A percentile compares a stretch with the other conserved stretches of the same genome.
phyloP scores from a whole-genome alignment of 2,888 invertebrate species.

The Amphiduros pacificus region DNA sequence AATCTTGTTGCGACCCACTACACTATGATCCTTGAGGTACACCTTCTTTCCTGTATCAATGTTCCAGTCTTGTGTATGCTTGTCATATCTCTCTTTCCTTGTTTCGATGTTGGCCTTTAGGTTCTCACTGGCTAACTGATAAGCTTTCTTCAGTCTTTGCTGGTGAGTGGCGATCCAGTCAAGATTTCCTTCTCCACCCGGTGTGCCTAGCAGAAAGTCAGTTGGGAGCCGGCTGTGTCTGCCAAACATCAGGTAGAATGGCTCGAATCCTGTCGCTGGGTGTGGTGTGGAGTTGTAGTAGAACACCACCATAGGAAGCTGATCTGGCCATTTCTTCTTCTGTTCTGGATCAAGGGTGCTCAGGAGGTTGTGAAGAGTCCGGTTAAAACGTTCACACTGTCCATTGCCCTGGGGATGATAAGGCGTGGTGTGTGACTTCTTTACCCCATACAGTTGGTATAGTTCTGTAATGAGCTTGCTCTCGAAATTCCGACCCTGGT shows the following conservation, averaged over 20 bases:
- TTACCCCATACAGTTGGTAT: neutral
- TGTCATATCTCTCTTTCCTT: neutral
- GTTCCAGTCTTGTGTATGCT: neutral
- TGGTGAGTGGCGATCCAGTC: neutral
- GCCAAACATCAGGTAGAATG: neutral
- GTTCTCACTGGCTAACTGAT: neutral
- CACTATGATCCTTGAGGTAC: neutral
- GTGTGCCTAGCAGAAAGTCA: neutral
- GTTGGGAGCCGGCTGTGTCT: neutral
- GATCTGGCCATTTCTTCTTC: constrained; percentile 1
- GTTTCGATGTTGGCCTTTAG: neutral
- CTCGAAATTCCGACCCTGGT: constrained; percentile 1
- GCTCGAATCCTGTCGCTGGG: neutral
- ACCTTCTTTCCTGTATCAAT: neutral
- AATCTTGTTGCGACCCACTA: neutral
- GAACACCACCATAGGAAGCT: neutral
- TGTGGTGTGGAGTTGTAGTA: constrained; percentile 1
- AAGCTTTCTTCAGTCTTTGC: neutral
- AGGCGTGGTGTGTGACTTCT: neutral
- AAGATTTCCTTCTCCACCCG: neutral
- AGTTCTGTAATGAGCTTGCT: neutral
- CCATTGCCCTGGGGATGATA: neutral
- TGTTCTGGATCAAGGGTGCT: neutral
- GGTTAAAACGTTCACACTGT: neutral
- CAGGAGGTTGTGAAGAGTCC: neutral